phyloP scores from a whole-genome alignment of 2,888 invertebrate genomes.

The Luperina testacea region DNA sequence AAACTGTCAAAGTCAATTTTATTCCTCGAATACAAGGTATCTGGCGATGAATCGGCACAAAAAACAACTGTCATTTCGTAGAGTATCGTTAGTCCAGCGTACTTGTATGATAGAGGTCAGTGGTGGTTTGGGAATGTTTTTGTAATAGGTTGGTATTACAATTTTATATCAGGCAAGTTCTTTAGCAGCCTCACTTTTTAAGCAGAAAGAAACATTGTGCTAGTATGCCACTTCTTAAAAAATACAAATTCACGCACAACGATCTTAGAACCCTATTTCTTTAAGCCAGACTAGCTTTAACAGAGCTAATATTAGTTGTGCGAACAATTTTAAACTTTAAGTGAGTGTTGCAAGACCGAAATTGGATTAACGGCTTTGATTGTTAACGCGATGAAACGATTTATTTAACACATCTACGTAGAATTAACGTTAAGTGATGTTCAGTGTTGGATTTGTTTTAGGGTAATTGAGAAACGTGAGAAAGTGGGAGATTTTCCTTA shows the following conservation, averaged over 20 bases:
- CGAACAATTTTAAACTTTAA: constrained; percentile 54
- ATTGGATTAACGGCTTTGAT: constrained; percentile 55
- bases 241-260: constrained; percentile 54
- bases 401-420: constrained; percentile 55
- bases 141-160: too few species aligned
- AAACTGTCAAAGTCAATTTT: too few species aligned
- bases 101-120: too few species aligned
- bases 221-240: constrained; percentile 19
- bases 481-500: neutral
- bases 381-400: constrained; percentile 43
- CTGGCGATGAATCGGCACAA: too few species aligned
- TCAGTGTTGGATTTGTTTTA: constrained; percentile 61
- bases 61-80: too few species aligned
- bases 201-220: neutral
- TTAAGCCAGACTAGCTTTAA: constrained; percentile 47
- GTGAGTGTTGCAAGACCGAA: constrained; percentile 40
- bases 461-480: neutral
- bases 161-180: too few species aligned
- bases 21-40: too few species aligned
- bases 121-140: too few species aligned
- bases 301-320: constrained; percentile 49
- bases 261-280: constrained; percentile 46
- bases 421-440: constrained; percentile 55
- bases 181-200: neutral
- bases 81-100: too few species aligned